Evolutionary conservation across 1,140 invertebrate species (phyloP), one percentile per base, ranked within the genome.

Genomic region (Drosophila grimshawi): DNA sequence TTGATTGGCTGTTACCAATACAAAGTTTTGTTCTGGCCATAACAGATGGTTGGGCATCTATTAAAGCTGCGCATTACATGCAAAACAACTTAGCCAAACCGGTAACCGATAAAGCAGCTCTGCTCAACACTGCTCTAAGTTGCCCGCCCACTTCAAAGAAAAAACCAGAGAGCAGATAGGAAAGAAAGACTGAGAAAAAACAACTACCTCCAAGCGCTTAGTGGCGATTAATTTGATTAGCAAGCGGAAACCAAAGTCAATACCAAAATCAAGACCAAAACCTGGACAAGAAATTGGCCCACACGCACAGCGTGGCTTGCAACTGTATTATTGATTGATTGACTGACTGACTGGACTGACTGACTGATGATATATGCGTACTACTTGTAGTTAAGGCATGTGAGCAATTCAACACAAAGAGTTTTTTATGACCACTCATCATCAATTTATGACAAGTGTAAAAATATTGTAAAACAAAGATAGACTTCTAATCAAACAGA

Each of bases 171-270:
- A 5, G 10, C 39, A 63, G 45, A 41, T 32, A 64, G 41, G 41
- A 19, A 57, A n/a, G 57, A 35, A 45, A 49, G 51, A 27, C n/a
- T 29, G 30, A 63, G 37, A 61, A 76, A 41, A 62, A 32, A 61
- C 35, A 59, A 69, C 39, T 41, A 53, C 32, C 39, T 59, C 37
- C 43, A 64, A 45, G 52, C 53, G 57, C 80, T 59, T 45, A 59
- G 7, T 52, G 53, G 66, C 64, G 81, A 74, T 74, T 80, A 78
- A 80, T 83, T 88, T 83, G 82, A 88, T 86, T 86, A 83, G 76
- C 85, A 79, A 79, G 83, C 83, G 83, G 83, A 86, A 88, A 78
- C 71, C 59, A 49, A 53, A 57, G 30, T 62, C 49, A 53, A 51
- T 29, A 52, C 7, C 53, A 41, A 56, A 8, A 32, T 8, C 29